Evolutionary conservation across 1,140 invertebrate species (phyloP), one percentile per base, ranked within the genome.

Genomic region (Ceratitis capitata): DNA sequence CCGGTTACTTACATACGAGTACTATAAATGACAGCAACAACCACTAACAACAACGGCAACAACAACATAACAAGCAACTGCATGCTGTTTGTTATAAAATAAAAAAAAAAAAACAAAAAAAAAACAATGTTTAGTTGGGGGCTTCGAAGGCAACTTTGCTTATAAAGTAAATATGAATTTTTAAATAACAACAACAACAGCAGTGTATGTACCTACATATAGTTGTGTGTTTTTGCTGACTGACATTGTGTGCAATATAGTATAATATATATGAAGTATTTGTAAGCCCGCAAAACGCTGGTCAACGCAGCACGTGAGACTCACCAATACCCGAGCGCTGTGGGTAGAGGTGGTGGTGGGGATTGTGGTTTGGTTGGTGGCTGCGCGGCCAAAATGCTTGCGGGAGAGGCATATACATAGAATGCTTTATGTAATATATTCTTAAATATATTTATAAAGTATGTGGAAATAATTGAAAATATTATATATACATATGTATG

Each of bases 121-220:
- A 69, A 56, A 35, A 69, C 26, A 29, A 32, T 69, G 61, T 29
- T 7, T 29, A 69, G 61, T 69, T 69, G 61, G 61, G 14, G 61
- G 61, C 61, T 69, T 69, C 61, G 61, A 69, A 69, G 29, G 61
- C 61, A 19, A 69, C 61, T 39, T 69, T 35, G 61, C n/a, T 69
- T 19, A 39, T 32, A 12, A 39, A 69, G 61, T 69, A 69, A 32
- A 35, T n/a, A n/a, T n/a, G n/a, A 69, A 69, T 69, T 69, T 14
- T 69, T 35, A 69, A 23, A 10, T 58, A 58, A n/a, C n/a, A 4
- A 58, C 23, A 58, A 61, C n/a, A n/a, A n/a, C n/a, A n/a, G n/a
- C n/a, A n/a, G n/a, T n/a, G n/a, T n/a, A 23, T 7, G 26, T 29
- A 64, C 26, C 0, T 64, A 64, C 0, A 9, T 12, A 35, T 32